A percentile compares a stretch with the other conserved stretches of the same genome.
Evolutionary conservation across 2,888 invertebrate genomes (phyloP).

Genomic region (Tanaodytes sp.): DNA sequence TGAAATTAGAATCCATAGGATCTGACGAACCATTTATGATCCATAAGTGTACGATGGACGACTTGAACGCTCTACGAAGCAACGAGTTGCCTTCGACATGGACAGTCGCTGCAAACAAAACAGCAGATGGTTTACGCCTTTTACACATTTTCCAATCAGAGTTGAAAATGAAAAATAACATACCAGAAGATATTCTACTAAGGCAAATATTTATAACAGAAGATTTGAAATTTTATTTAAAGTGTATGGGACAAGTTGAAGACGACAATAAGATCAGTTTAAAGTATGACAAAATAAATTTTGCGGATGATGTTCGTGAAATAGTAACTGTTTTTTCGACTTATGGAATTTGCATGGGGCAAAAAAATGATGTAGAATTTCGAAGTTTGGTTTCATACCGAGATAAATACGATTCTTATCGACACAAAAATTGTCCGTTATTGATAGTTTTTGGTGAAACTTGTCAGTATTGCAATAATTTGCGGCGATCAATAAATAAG

Average conservation of each 20-base stretch:
- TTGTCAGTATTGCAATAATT: constrained; percentile 7
- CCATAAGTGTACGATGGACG: too few relatives aligned
- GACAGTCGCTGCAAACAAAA: neutral
- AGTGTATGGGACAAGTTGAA: constrained; percentile 6
- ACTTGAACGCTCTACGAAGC: neutral
- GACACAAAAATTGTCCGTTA: constrained; percentile 15
- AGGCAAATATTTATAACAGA: constrained; percentile 16
- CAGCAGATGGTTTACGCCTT: neutral
- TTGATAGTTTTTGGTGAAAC: neutral
- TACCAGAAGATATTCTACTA: neutral
- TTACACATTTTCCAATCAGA: constrained; percentile 7
- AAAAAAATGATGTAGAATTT: constrained; percentile 5
- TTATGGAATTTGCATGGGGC: constrained; percentile 19
- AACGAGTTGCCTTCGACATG: neutral
- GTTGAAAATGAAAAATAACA: constrained; percentile 3
- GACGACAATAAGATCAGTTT: neutral
- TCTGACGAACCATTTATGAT: too few relatives aligned
- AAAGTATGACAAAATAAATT: neutral
- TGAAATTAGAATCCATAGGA: too few relatives aligned
- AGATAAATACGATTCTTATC: constrained; percentile 6
- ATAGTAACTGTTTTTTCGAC: neutral
- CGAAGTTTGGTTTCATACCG: constrained; percentile 1
- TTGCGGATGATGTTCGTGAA: constrained; percentile 5
- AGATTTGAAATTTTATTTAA: neutral
- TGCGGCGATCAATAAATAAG: constrained; percentile 6